Evolutionary conservation across 2,113 vertebrate species (phyloP).

Genomic region (Irena cyanogastra): DNA sequence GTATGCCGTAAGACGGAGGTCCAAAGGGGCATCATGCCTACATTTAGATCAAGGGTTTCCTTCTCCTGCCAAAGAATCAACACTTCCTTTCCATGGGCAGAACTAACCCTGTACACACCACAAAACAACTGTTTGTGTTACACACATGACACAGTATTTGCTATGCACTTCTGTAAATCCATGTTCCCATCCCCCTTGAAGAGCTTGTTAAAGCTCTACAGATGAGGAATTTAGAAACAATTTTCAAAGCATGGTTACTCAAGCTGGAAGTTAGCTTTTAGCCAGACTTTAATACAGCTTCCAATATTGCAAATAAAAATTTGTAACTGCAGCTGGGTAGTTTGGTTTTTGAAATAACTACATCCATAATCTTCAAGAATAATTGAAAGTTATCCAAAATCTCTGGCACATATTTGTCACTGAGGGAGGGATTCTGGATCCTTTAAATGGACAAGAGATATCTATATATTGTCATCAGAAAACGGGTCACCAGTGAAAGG

Average conservation of each 20-base stretch:
- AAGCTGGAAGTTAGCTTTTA: slow-evolving; percentile 53
- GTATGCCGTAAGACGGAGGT: background rate
- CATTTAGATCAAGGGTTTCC: background rate
- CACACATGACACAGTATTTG: background rate
- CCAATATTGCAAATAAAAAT: slow-evolving; percentile 39
- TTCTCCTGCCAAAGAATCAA: background rate
- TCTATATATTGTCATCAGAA: background rate
- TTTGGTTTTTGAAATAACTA: slow-evolving; percentile 25
- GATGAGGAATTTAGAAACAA: slow-evolving; percentile 35
- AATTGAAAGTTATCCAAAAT: slow-evolving; percentile 42
- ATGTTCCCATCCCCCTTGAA: background rate
- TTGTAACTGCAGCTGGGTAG: slow-evolving; percentile 36
- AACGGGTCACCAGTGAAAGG: background rate
- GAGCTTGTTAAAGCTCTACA: background rate
- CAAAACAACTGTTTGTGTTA: background rate
- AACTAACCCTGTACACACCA: background rate
- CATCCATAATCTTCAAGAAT: slow-evolving; percentile 24
- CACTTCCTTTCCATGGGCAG: background rate
- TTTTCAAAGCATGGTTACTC: slow-evolving; percentile 54
- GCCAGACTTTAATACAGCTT: slow-evolving; percentile 10
- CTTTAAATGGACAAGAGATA: background rate
- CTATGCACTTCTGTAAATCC: background rate
- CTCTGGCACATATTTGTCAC: background rate
- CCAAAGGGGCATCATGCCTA: background rate
- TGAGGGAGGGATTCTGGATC: background rate